Conservation (phyloP, 2,888 invertebrate species). For the Epinotia brunnichana region DNA sequence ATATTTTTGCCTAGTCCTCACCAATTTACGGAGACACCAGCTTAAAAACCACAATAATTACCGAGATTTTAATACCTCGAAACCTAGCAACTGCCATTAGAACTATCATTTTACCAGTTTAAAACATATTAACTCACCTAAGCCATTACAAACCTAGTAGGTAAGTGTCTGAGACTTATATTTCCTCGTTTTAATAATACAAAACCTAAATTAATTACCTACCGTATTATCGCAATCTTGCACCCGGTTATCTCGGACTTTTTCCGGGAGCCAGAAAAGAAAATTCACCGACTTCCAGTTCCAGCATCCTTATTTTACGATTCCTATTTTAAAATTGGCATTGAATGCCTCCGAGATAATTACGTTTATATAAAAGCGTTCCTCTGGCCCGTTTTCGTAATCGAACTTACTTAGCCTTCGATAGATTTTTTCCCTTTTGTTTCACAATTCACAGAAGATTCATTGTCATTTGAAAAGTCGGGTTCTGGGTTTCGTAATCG, state of each 20-base stretch:
- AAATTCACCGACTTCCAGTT: neutral
- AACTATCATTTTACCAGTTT: too few relatives aligned
- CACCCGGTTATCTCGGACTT: neutral
- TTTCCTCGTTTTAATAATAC: constrained; percentile 37
- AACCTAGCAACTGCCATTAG: too few relatives aligned
- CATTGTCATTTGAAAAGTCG: too few relatives aligned
- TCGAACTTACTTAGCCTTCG: neutral
- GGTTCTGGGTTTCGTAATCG: too few relatives aligned
- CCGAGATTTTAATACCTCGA: too few relatives aligned
- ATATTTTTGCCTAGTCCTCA: too few relatives aligned
- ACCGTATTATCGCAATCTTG: constrained; percentile 21
- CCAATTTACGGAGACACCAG: too few relatives aligned
- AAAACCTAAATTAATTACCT: constrained; percentile 33
- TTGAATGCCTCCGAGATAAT: neutral
- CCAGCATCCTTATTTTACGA: neutral
- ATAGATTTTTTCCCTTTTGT: neutral
- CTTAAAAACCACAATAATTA: too few relatives aligned
- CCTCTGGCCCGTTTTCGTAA: neutral
- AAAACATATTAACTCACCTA: too few relatives aligned
- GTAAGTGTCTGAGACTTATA: too few relatives aligned
- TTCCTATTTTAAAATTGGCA: neutral
- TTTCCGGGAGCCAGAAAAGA: neutral
- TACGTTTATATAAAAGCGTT: neutral
- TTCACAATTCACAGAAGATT: neutral
- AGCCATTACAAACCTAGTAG: too few relatives aligned